Percentiles rank a stretch among this genome's conserved stretches.
These are phyloP conservation scores for Allobates femoralis DNA, from an alignment of 2,797 vertebrate species.

Conservation along the genomic window DNA sequence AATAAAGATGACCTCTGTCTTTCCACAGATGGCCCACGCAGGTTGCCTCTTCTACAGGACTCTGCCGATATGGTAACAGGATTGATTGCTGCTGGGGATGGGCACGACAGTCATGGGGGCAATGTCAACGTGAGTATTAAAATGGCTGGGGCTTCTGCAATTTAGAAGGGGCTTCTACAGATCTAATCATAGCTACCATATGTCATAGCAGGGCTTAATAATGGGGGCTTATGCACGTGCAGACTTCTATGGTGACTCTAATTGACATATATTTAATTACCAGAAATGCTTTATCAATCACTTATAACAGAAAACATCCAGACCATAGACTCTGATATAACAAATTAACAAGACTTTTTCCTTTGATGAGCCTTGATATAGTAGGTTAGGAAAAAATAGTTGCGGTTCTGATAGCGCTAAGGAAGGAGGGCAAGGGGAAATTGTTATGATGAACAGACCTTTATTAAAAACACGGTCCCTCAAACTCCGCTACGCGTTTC, in stretches of 20 bases:
- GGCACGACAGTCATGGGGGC: slow-evolving; percentile 90
- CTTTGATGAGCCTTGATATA: background rate
- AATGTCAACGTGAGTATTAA: slow-evolving; percentile 94
- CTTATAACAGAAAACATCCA: background rate
- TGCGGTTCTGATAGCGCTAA: too few relatives aligned
- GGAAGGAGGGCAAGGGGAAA: too few relatives aligned
- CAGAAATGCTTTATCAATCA: background rate
- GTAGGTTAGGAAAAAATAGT: background rate
- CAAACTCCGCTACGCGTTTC: too few relatives aligned
- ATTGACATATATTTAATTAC: background rate
- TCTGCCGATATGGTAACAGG: slow-evolving; percentile 90
- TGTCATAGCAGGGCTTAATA: slow-evolving; percentile 51
- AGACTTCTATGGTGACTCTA: slow-evolving; percentile 42
- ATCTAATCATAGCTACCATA: slow-evolving; percentile 44
- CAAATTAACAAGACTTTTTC: background rate
- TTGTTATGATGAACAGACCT: too few relatives aligned
- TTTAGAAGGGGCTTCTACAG: slow-evolving; percentile 65
- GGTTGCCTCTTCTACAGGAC: slow-evolving; percentile 84
- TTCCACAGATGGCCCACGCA: slow-evolving; percentile 91
- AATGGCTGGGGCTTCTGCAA: slow-evolving; percentile 69
- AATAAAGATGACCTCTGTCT: slow-evolving; percentile 31
- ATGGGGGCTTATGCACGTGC: slow-evolving; percentile 62
- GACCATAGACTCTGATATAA: background rate
- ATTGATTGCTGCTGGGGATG: slow-evolving; percentile 99
- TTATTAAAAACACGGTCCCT: too few relatives aligned